phyloP scores from a whole-genome alignment of 1,140 invertebrate species.

The Riptortus pedestris region DNA sequence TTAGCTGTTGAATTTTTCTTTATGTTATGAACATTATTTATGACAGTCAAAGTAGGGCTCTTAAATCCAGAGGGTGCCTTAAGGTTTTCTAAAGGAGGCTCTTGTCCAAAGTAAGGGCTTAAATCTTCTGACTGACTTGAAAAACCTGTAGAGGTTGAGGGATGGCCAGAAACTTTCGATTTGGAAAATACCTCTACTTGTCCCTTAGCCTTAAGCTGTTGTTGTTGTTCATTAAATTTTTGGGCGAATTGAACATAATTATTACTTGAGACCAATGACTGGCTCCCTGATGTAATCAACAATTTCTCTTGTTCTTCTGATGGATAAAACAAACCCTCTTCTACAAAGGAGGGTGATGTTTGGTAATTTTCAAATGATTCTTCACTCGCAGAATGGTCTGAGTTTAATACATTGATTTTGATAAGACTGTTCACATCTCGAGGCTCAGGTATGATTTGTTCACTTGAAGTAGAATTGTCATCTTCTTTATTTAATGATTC shows the following conservation, averaged over 20 bases:
- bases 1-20: neutral
- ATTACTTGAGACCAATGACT: constrained; percentile 35
- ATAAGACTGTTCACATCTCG: constrained; percentile 29
- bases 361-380: constrained; percentile 14
- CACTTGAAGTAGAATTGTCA: neutral
- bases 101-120: constrained; percentile 22
- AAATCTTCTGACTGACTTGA: constrained; percentile 1
- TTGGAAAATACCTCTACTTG: neutral
- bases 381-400: constrained; percentile 20
- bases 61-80: constrained; percentile 12
- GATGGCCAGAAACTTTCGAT: neutral
- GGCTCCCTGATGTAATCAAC: constrained; percentile 32
- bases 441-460: constrained; percentile 19
- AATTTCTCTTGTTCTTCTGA: constrained; percentile 31
- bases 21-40: neutral
- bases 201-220: neutral
- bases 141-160: neutral
- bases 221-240: constrained; percentile 7
- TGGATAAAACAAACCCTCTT: neutral
- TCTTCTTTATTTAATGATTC: too few relatives aligned
- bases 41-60: too few relatives aligned
- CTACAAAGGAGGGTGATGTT: neutral
- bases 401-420: constrained; percentile 10
- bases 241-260: constrained; percentile 36
- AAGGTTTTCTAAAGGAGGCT: constrained; percentile 22